These are phyloP conservation scores for Phengaris alcon DNA, from an alignment of 2,888 invertebrate genomes.

Conservation along the genomic window DNA sequence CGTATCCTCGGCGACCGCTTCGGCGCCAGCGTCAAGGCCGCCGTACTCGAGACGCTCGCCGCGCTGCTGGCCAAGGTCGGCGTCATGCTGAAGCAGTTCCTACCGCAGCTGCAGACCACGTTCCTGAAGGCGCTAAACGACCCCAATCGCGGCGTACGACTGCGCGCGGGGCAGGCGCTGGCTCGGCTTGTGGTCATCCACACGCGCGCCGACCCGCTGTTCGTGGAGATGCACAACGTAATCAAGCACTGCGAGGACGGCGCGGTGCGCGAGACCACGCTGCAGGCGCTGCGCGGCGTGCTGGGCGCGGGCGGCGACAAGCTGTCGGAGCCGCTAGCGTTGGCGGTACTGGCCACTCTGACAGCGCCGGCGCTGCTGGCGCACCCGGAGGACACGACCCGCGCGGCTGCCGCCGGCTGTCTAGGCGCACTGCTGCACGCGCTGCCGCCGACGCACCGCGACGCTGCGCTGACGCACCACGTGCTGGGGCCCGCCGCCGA, in stretches of 20 bases:
- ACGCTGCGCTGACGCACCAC: constrained; percentile 85
- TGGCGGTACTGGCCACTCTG: constrained; percentile 85
- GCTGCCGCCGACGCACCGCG: constrained; percentile 86
- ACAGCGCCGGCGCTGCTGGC: constrained; percentile 81
- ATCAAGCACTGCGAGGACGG: constrained; percentile 92
- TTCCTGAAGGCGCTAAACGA: constrained; percentile 97
- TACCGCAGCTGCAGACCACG: constrained; percentile 98
- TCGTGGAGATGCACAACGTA: constrained; percentile 93
- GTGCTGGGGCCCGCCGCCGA: constrained; percentile 79
- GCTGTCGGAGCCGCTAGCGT: constrained; percentile 89
- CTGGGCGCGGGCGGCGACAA: constrained; percentile 92
- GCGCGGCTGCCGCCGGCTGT: constrained; percentile 92
- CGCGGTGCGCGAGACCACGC: constrained; percentile 91
- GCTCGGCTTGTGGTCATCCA: constrained; percentile 94
- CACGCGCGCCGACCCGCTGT: constrained; percentile 95
- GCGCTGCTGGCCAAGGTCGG: constrained; percentile 95
- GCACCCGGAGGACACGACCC: constrained; percentile 88
- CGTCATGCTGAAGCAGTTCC: constrained; percentile 96
- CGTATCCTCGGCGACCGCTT: constrained; percentile 98
- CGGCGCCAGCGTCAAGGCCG: constrained; percentile 95
- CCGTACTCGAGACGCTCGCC: constrained; percentile 95
- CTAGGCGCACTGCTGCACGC: constrained; percentile 88
- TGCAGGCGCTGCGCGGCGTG: constrained; percentile 93
- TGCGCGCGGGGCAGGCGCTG: constrained; percentile 93
- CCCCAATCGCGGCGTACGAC: constrained; percentile 89